These are phyloP conservation scores for Magallana ariakensis DNA, from an alignment of 1,140 invertebrate species.

Conservation along the genomic window DNA sequence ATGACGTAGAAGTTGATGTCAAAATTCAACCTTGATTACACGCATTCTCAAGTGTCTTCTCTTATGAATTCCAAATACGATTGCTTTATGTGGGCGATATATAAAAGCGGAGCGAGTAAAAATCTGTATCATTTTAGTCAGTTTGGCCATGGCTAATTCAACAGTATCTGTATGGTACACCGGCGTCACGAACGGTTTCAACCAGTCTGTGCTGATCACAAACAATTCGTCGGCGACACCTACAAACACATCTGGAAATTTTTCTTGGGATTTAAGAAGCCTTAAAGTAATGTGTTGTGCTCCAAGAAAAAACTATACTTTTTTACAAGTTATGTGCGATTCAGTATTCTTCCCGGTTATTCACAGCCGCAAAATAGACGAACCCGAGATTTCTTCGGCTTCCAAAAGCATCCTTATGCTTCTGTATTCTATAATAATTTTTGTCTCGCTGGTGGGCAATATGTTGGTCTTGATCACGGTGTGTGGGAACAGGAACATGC, in stretches of 20 bases:
- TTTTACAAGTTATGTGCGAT: conserved; percentile 7
- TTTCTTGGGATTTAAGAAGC: not conserved
- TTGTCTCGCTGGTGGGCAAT: conserved; percentile 66
- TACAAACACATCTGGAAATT: not conserved
- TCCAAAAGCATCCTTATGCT: conserved; percentile 48
- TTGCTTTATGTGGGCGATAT: no score
- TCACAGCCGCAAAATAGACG: not conserved
- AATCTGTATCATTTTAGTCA: not conserved
- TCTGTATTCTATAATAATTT: conserved; percentile 62
- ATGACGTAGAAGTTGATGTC: not conserved
- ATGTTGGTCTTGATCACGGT: conserved; percentile 66
- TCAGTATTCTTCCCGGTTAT: not conserved
- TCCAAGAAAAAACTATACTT: not conserved
- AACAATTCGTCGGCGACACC: not conserved
- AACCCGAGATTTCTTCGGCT: not conserved
- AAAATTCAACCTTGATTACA: no score
- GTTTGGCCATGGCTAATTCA: not conserved
- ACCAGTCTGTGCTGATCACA: not conserved
- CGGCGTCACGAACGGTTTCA: not conserved
- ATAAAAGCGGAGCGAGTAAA: no score
- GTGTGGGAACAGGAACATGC: conserved; percentile 63
- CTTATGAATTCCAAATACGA: no score
- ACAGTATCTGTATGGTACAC: not conserved
- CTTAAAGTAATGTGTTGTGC: conserved; percentile 17
- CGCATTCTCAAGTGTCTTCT: no score